These are phyloP conservation scores for Blastobasis adustella DNA, from an alignment of 2,888 invertebrate genomes.

Conservation along the genomic window DNA sequence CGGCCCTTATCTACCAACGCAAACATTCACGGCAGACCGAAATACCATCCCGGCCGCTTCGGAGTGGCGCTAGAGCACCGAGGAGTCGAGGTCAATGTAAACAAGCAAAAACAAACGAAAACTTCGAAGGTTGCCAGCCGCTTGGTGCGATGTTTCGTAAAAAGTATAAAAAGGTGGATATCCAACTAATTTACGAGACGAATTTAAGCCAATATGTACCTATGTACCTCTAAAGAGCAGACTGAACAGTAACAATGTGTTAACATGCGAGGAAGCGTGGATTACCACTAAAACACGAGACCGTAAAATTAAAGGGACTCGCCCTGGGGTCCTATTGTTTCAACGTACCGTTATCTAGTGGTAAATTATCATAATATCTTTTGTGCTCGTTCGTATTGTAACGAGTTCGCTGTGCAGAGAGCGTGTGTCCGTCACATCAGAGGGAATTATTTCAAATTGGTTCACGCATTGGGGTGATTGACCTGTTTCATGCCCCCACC, in stretches of 20 bases:
- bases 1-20: conserved; percentile 38
- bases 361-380: conserved; percentile 18
- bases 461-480: conserved; percentile 55
- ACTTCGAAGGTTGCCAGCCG: background rate
- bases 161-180: no score
- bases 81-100: conserved; percentile 2
- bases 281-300: background rate
- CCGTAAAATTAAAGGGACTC: conserved; percentile 6
- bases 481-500: conserved; percentile 48
- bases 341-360: conserved; percentile 9
- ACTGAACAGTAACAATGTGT: no score
- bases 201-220: no score
- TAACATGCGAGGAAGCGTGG: no score
- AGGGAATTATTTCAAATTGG: conserved; percentile 51
- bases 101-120: conserved; percentile 5
- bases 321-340: conserved; percentile 11
- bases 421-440: conserved; percentile 27
- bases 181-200: no score
- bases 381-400: conserved; percentile 24
- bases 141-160: no score
- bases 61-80: background rate
- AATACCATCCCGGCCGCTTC: conserved; percentile 21
- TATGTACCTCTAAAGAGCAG: no score
- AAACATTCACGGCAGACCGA: conserved; percentile 34
- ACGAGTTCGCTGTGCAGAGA: conserved; percentile 16